phyloP scores from a whole-genome alignment of 2,797 vertebrate species.

The Monodelphis domestica region DNA sequence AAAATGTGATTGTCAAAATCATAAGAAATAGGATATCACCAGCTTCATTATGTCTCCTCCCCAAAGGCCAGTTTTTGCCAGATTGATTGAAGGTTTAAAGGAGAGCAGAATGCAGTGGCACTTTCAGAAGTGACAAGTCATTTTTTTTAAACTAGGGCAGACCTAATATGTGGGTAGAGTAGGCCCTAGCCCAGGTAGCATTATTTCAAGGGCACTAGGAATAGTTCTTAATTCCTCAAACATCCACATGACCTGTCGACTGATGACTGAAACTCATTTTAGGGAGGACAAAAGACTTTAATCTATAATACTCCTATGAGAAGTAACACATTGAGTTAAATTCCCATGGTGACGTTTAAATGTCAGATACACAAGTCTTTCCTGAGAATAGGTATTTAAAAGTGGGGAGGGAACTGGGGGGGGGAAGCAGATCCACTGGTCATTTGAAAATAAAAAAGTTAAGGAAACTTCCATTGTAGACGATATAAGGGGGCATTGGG shows the following conservation, averaged over 20 bases:
- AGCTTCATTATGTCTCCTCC: background rate
- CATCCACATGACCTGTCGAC: background rate
- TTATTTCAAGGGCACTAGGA: background rate
- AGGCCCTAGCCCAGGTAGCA: background rate
- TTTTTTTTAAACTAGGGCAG: background rate
- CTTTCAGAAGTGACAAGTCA: conserved; percentile 24
- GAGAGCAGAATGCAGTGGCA: background rate
- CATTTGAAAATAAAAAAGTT: background rate
- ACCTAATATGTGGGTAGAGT: background rate
- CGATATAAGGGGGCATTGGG: background rate
- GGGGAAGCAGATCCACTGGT: background rate
- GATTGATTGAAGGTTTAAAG: background rate
- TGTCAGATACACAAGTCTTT: background rate
- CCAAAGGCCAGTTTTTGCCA: background rate
- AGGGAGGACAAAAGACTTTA: background rate
- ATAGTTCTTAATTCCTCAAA: background rate
- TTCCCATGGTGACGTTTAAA: background rate
- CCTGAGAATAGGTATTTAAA: background rate
- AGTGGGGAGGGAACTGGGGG: background rate
- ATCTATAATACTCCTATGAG: background rate
- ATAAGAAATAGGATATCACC: background rate
- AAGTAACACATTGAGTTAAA: background rate
- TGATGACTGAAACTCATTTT: background rate
- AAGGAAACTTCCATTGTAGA: background rate
- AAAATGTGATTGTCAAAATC: conserved; percentile 28